phyloP scores from a whole-genome alignment of 2,113 vertebrate species.

The Echinops telfairi region DNA sequence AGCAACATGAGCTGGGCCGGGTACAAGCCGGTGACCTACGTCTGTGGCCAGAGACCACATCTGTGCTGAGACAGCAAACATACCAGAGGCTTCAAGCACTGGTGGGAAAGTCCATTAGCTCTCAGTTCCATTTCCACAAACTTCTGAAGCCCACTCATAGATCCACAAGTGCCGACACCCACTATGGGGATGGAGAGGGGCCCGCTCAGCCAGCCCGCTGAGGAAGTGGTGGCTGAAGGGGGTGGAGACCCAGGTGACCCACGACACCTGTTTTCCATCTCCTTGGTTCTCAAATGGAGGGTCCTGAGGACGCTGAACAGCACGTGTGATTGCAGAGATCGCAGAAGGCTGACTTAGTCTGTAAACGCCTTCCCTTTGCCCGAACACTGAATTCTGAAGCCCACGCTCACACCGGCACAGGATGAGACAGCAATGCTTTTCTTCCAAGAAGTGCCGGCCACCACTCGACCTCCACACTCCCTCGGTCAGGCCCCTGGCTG shows the following conservation, averaged over 20 bases:
- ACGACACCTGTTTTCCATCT: no score
- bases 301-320: not conserved
- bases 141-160: no score
- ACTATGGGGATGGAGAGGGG: not conserved
- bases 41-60: no score
- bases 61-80: not conserved
- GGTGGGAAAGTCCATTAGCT: no score
- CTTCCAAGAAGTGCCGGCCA: not conserved
- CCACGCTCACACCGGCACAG: not conserved
- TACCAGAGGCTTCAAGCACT: no score
- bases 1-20: no score
- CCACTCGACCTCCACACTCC: not conserved
- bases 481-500: not conserved
- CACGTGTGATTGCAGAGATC: not conserved
- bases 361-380: not conserved
- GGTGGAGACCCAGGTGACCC: no score
- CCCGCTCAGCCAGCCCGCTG: not conserved
- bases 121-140: no score
- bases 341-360: not conserved
- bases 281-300: not conserved
- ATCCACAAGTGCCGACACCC: not conserved
- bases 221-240: no score
- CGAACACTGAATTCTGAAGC: not conserved
- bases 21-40: not conserved
- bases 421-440: accelerated